These are phyloP conservation scores for Pseudomugil tenellus DNA, from an alignment of 2,797 vertebrate genomes.

Conservation along the genomic window DNA sequence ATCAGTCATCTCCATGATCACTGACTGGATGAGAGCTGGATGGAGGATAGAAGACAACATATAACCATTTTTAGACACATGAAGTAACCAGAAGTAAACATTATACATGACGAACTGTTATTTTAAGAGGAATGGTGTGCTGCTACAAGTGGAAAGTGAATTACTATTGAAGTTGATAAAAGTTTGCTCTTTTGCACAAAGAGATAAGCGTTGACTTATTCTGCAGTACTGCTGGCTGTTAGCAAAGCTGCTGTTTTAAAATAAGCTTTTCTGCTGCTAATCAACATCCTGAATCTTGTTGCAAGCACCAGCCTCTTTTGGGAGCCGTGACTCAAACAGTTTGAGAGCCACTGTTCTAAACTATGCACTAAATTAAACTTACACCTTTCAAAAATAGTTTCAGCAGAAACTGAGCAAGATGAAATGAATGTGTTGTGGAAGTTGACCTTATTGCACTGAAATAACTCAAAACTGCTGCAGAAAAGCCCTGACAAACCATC, in stretches of 20 bases:
- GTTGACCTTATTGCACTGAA: not conserved
- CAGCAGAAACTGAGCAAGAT: not conserved
- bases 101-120: not conserved
- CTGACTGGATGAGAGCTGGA: conserved; percentile 80
- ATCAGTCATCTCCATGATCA: conserved; percentile 73
- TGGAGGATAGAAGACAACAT: not conserved
- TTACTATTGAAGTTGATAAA: not conserved
- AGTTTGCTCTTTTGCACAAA: conserved; percentile 3
- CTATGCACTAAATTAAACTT: not conserved
- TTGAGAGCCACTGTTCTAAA: too few species aligned
- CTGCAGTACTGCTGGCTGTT: not conserved
- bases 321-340: too few species aligned
- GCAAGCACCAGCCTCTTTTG: not conserved
- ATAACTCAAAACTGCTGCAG: too few species aligned
- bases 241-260: conserved; percentile 14
- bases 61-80: too few species aligned
- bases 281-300: conserved; percentile 6
- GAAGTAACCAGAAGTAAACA: not conserved
- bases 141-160: not conserved
- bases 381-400: not conserved
- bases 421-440: not conserved
- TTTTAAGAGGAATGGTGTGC: not conserved
- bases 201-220: not conserved
- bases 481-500: too few species aligned
- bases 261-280: conserved; percentile 32